Conservation (phyloP, 2,797 vertebrate species). For the Anguilla pacifica region DNA sequence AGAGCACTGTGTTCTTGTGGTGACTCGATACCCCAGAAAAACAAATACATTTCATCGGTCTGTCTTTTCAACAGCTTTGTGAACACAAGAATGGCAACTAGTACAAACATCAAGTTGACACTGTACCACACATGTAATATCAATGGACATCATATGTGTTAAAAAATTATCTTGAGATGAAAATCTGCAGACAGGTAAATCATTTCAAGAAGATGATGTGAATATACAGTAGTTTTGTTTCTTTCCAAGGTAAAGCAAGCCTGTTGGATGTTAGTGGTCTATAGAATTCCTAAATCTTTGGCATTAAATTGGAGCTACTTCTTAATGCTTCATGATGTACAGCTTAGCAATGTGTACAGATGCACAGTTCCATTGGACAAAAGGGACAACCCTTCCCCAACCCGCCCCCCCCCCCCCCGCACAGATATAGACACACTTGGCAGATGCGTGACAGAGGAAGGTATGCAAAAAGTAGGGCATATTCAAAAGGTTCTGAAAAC, state of each 20-base stretch:
- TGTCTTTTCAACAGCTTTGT: neutral
- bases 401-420: too few relatives aligned
- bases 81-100: neutral
- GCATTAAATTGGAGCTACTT: neutral
- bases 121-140: too few relatives aligned
- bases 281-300: neutral
- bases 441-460: neutral
- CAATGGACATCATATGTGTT: too few relatives aligned
- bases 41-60: too few relatives aligned
- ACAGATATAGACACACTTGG: neutral
- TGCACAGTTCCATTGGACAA: neutral
- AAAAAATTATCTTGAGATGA: too few relatives aligned
- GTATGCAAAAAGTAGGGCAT: conserved; percentile 23
- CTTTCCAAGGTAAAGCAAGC: neutral
- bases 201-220: neutral
- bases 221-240: neutral
- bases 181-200: too few relatives aligned
- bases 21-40: too few relatives aligned
- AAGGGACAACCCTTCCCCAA: neutral
- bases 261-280: neutral
- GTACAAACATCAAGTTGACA: too few relatives aligned
- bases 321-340: neutral
- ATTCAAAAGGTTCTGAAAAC: conserved; percentile 7
- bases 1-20: too few relatives aligned
- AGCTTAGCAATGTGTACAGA: neutral